phyloP scores from a whole-genome alignment of 1,140 invertebrate species.

The Drosophila suzukii region DNA sequence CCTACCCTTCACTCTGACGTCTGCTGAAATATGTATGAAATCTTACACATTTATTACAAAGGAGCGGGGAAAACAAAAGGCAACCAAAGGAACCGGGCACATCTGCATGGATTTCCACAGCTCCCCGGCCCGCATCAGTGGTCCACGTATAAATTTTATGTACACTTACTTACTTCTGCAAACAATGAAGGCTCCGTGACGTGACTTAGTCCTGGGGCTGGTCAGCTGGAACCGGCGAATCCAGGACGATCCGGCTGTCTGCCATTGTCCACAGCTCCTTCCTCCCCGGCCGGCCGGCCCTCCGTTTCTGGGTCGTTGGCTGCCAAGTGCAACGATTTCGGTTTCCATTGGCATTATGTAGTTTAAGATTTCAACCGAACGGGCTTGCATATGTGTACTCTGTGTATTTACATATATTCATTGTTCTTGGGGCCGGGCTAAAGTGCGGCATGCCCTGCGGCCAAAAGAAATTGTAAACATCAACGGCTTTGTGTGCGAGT shows the following conservation, averaged over 20 bases:
- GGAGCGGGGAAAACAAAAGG: slow-evolving; percentile 72
- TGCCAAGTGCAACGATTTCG: slow-evolving; percentile 78
- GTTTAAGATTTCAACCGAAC: slow-evolving; percentile 76
- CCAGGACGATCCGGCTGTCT: slow-evolving; percentile 24
- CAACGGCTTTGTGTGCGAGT: slow-evolving; percentile 13
- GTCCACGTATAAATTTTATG: slow-evolving; percentile 76
- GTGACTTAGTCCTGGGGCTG: slow-evolving; percentile 66
- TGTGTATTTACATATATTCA: slow-evolving; percentile 56
- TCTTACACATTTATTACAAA: slow-evolving; percentile 74
- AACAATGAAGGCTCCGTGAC: slow-evolving; percentile 74
- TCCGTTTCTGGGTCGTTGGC: slow-evolving; percentile 55
- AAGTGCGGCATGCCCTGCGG: slow-evolving; percentile 66
- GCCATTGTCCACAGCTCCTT: slow-evolving; percentile 62
- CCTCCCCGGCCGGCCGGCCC: background rate
- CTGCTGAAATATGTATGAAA: slow-evolving; percentile 40
- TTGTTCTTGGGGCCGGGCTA: slow-evolving; percentile 38
- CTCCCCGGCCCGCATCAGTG: slow-evolving; percentile 4
- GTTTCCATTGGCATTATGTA: slow-evolving; percentile 71
- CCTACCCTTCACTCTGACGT: background rate
- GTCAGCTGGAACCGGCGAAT: slow-evolving; percentile 41
- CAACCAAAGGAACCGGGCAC: slow-evolving; percentile 65
- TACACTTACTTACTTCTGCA: slow-evolving; percentile 81
- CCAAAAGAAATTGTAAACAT: slow-evolving; percentile 64
- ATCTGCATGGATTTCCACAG: slow-evolving; percentile 70
- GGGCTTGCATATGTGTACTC: slow-evolving; percentile 43